Evolutionary conservation across 2,888 invertebrate genomes (phyloP), one percentile per base, ranked within the genome.

Genomic region (Pherbina coryleti): DNA sequence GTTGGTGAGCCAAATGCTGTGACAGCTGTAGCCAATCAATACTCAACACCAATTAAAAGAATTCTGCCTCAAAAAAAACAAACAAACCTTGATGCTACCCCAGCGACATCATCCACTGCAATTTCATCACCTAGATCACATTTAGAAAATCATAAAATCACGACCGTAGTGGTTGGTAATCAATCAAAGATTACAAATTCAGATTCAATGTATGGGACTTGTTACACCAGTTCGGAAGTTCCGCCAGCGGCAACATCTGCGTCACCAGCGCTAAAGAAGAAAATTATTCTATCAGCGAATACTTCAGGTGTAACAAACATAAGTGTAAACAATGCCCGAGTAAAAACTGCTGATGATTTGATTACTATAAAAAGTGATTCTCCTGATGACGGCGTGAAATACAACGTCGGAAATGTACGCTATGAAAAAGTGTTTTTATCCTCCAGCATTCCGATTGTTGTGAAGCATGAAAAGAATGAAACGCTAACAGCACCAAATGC

Each of bases 351-450:
- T n/a, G 62, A 69, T 34, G 44, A 57, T 9, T n/a, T 73, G 9
- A 7, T 44, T 3, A 34, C 5, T 81, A 37, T 75, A 77, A 76
- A 76, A 67, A 74, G 77, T 78, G 28, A 66, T 76, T 55, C 44
- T 5, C 11, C 14, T 19, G 70, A 72, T 55, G 66, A 31, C 44
- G 31, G 34, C 14, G 67, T 79, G 5, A 79, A 73, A 75, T 78
- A 75, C 28, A 79, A 78, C 71, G 73, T 67, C 3, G 86, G 86
- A 14, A 84, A 83, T 69, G 82, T 87, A 9, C 89, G 89, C 79
- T 89, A 89, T 64, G 89, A 90, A 76, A 89, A 88, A 77, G 87
- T 90, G 3, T 89, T 90, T 78, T 86, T 89, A 0, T 87, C 89
- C 7, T 86, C 88, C 28, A 88, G 84, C 72, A 84, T 83, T 76